A percentile compares a stretch with the other conserved stretches of the same genome.
Evolutionary conservation across 1,140 invertebrate genomes (phyloP).

Genomic region (Phthorimaea operculella): DNA sequence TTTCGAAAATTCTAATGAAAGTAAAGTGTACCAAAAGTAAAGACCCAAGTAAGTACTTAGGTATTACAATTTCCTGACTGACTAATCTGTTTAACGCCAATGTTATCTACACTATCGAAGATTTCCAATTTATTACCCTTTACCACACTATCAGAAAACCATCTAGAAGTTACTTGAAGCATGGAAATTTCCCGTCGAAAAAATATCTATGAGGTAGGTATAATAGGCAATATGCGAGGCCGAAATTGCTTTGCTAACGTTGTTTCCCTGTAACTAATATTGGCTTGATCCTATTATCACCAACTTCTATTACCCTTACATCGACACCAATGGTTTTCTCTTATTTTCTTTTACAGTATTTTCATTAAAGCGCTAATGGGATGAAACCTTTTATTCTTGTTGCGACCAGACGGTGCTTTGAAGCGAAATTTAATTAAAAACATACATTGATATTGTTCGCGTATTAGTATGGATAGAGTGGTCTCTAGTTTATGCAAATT

Average conservation of each 20-base stretch:
- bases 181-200: no score
- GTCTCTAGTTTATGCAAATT: not conserved
- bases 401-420: not conserved
- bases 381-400: not conserved
- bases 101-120: no score
- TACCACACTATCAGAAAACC: no score
- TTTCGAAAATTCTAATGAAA: no score
- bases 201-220: not conserved
- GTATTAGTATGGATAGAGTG: not conserved
- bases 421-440: constrained; percentile 1
- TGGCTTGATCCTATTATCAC: constrained; percentile 47
- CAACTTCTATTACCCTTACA: constrained; percentile 22
- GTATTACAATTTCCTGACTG: no score
- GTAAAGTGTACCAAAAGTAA: no score
- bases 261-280: constrained; percentile 57
- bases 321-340: constrained; percentile 18
- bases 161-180: no score
- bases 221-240: constrained; percentile 63
- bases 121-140: no score
- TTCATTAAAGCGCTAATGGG: not conserved
- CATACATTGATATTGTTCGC: not conserved
- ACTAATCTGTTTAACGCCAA: no score
- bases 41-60: no score
- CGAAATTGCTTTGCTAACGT: constrained; percentile 61
- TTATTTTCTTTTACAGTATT: constrained; percentile 12